Percentiles rank a stretch among this genome's conserved stretches.
These are phyloP conservation scores for Eurosta solidaginis DNA, from an alignment of 1,140 invertebrate genomes.

Conservation along the genomic window DNA sequence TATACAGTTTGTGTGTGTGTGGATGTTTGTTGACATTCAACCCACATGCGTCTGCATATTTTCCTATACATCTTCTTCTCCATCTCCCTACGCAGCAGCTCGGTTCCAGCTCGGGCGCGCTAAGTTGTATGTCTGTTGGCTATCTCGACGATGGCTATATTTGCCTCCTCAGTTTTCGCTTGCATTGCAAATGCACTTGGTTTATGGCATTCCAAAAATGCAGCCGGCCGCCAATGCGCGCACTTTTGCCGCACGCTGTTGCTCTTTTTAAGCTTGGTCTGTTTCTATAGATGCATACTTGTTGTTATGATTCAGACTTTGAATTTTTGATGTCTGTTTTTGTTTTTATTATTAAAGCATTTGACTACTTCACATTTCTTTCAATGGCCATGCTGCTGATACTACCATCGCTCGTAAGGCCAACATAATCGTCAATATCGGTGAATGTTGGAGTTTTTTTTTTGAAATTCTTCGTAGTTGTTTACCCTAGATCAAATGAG, in stretches of 20 bases:
- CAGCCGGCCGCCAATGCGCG: conserved; percentile 8
- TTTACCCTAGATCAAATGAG: too few species aligned
- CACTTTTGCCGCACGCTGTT: conserved; percentile 24
- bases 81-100: neutral
- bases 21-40: too few species aligned
- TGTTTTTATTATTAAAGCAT: too few species aligned
- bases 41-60: neutral
- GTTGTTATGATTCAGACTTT: conserved; percentile 28
- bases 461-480: too few species aligned
- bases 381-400: neutral
- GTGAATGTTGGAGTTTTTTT: too few species aligned
- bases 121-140: neutral
- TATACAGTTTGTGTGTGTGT: too few species aligned
- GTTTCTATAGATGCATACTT: neutral
- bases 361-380: conserved; percentile 10
- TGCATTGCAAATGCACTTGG: conserved; percentile 1
- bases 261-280: neutral
- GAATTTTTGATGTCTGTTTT: neutral
- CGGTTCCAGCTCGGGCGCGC: neutral
- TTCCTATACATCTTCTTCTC: neutral
- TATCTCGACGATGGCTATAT: too few species aligned
- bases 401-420: neutral
- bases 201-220: conserved; percentile 28
- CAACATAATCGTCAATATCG: too few species aligned
- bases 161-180: conserved; percentile 1